These are phyloP conservation scores for Gobionotothen gibberifrons DNA, from an alignment of 2,797 vertebrate species.

Conservation along the genomic window DNA sequence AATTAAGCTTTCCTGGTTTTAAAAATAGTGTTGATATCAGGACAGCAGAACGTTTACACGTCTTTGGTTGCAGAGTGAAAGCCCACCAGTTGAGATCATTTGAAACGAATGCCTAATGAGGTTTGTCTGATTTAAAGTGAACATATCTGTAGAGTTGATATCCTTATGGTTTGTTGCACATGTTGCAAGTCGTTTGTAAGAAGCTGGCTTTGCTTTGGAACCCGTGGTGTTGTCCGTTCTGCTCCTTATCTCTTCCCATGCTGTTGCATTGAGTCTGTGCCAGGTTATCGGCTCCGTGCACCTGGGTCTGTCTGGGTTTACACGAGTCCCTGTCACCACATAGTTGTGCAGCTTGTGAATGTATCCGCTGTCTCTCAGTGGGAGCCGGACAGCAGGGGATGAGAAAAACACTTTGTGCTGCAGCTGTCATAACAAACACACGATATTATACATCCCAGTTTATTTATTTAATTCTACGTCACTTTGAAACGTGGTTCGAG, in stretches of 20 bases:
- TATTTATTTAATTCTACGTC: constrained; percentile 11
- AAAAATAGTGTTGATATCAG: no score
- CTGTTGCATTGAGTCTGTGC: constrained; percentile 34
- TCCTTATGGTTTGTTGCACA: no score
- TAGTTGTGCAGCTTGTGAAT: constrained; percentile 2
- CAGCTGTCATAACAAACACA: no score
- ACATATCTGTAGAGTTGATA: no score
- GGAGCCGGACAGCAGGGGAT: background rate
- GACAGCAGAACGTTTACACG: no score
- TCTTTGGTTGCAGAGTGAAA: no score
- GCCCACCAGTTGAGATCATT: no score
- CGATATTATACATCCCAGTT: no score
- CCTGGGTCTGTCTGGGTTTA: constrained; percentile 30
- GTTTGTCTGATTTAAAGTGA: no score
- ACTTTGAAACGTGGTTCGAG: constrained; percentile 44
- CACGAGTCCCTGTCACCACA: background rate
- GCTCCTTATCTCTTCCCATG: constrained; percentile 34
- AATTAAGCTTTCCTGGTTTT: no score
- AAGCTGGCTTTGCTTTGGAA: background rate
- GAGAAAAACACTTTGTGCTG: no score
- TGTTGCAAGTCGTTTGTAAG: background rate
- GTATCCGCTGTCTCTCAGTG: constrained; percentile 21
- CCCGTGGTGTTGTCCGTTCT: background rate
- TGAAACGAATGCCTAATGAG: no score
- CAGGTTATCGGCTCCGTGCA: constrained; percentile 62